Conservation (phyloP, 1,140 invertebrate species). For the Ectropis grisescens region DNA sequence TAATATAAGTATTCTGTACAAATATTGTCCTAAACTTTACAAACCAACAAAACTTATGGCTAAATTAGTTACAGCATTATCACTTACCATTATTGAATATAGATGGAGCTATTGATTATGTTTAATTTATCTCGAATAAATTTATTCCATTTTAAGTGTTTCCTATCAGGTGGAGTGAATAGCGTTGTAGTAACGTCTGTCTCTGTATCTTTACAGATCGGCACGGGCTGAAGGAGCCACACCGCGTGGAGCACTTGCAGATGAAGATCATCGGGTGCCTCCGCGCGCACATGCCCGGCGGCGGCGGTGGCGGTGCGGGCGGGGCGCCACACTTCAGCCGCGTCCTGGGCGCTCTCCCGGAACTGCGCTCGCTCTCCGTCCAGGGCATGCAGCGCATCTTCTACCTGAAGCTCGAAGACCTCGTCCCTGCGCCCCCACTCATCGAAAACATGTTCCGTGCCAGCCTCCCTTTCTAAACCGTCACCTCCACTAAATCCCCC, state of each 20-base stretch:
- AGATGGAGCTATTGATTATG: too few species aligned
- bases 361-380: constrained; percentile 90
- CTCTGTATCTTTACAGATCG: constrained; percentile 87
- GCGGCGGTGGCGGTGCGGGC: constrained; percentile 89
- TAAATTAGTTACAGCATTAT: too few species aligned
- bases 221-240: constrained; percentile 91
- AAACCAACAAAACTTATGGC: too few species aligned
- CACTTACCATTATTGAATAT: too few species aligned
- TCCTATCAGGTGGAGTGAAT: too few species aligned
- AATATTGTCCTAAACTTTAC: too few species aligned
- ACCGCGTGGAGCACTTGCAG: constrained; percentile 93
- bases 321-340: constrained; percentile 93
- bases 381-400: constrained; percentile 95
- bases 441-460: constrained; percentile 96
- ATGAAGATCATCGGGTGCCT: constrained; percentile 96
- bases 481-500: constrained; percentile 21
- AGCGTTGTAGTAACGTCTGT: too few species aligned
- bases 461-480: constrained; percentile 89
- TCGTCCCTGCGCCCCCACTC: constrained; percentile 90
- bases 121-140: too few species aligned
- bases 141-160: too few species aligned
- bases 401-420: constrained; percentile 92
- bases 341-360: constrained; percentile 90
- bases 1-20: too few species aligned
- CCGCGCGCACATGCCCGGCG: constrained; percentile 92